These are phyloP conservation scores for Eutrigla gurnardus DNA, from an alignment of 2,797 vertebrate species.

Conservation along the genomic window DNA sequence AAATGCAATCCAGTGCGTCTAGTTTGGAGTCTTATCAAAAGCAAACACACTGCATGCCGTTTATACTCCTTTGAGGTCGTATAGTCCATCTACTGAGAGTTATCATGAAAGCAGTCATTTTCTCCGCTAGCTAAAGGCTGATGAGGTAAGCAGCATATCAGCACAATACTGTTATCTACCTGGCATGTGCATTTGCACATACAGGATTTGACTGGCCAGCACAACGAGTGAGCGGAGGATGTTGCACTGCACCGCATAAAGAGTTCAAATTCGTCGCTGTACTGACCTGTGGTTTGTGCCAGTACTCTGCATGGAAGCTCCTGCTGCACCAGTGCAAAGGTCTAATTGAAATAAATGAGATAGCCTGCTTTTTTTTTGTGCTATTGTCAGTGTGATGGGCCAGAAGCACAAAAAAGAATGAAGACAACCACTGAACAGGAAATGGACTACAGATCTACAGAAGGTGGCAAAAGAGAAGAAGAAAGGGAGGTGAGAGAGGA, in stretches of 20 bases:
- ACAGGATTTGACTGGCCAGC: constrained; percentile 4
- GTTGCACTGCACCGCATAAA: constrained; percentile 5
- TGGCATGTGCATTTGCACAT: constrained; percentile 2
- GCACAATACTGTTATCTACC: constrained; percentile 25
- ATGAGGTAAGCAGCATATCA: constrained; percentile 26
- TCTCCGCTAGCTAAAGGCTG: not conserved
- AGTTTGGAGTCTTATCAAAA: constrained; percentile 36
- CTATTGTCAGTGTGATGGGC: constrained; percentile 50
- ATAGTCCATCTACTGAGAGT: constrained; percentile 8
- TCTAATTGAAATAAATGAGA: constrained; percentile 68
- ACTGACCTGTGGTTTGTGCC: constrained; percentile 16
- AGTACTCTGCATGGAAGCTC: constrained; percentile 22
- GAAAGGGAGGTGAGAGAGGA: constrained; percentile 29
- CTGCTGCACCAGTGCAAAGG: constrained; percentile 55
- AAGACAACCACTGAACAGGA: constrained; percentile 42
- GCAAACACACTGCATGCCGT: constrained; percentile 12
- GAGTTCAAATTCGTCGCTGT: constrained; percentile 13
- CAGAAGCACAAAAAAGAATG: constrained; percentile 38
- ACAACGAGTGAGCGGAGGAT: constrained; percentile 8
- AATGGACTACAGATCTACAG: constrained; percentile 36
- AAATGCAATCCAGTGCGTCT: constrained; percentile 24
- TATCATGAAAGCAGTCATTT: constrained; percentile 20
- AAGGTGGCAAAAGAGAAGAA: constrained; percentile 10
- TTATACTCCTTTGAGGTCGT: constrained; percentile 1
- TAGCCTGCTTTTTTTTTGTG: constrained; percentile 25